Base-by-base conservation (phyloP, 2,888 invertebrate genomes). In the Hirtodrosophila alboralis region DNA sequence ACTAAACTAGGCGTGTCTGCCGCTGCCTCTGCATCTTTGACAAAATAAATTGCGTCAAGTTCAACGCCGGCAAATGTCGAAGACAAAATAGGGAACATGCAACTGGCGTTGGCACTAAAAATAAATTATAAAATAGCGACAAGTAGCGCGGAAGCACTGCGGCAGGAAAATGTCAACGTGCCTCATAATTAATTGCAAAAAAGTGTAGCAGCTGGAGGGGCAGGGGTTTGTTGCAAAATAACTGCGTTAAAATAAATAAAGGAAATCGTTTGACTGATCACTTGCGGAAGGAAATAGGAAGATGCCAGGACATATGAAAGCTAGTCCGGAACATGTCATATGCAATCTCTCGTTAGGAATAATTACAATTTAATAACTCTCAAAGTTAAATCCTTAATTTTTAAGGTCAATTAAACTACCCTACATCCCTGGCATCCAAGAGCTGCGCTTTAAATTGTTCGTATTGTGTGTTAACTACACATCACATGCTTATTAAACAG, bases 21-120 rank as follows among this genome's bases (percentile, higher is more conserved):
- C 36, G 56, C 28, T 27, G 54, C 67, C 45, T 49, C 40, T 47
- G 61, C 69, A 51, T 60, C 57, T 64, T 57, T 71, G 52, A 83
- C 74, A 81, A 81, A 81, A 87, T 87, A 84, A 86, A 87, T 87
- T 84, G 81, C 87, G 75, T 80, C 87, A 87, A 86, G 87, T 87
- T 87, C 87, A 87, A 87, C 84, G 75, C 75, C 75, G 60, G 66
- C 66, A 60, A 73, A 72, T 79, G 76, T 75, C 75, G 74, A 77
- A 75, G 67, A 51, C 67, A 60, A 75, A 81, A 64, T 71, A 79
- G 78, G 81, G 78, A 80, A 61, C 60, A 43, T 52, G 60, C 63
- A 76, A 65, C 71, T 53, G 45, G 52, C 49, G 27, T 27, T 52
- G 58, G 36, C 45, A 64, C 84, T 62, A 81, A 84, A 84, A 84